Percentiles rank a stretch among this genome's conserved stretches.
Conservation (phyloP, 2,888 invertebrate species). For the Campoplex nolae region DNA sequence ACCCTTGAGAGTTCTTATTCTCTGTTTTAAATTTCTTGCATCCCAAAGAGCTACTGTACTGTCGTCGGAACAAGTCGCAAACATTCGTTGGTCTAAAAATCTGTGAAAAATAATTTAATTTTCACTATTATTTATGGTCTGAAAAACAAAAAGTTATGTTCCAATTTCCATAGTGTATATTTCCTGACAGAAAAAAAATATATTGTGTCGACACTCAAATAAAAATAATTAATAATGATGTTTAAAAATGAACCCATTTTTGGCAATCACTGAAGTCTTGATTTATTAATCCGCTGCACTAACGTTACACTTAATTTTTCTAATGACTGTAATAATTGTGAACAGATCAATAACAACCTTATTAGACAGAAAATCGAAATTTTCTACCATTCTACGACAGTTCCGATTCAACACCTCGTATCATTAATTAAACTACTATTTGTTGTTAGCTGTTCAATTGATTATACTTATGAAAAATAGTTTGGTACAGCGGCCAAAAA, state of each 20-base stretch:
- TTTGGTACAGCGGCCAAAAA: background rate
- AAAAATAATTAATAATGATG: background rate
- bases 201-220: background rate
- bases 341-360: too few species aligned
- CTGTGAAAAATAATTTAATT: slow-evolving; percentile 84
- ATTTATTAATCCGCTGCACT: too few species aligned
- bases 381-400: background rate
- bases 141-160: background rate
- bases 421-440: too few species aligned
- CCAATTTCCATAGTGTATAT: background rate
- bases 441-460: too few species aligned
- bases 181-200: background rate
- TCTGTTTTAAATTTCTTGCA: slow-evolving; percentile 92
- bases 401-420: background rate
- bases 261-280: too few species aligned
- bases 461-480: background rate
- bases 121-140: background rate
- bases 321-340: too few species aligned
- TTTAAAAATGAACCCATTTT: background rate
- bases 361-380: background rate
- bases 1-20: slow-evolving; percentile 91
- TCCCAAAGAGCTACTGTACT: slow-evolving; percentile 97
- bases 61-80: slow-evolving; percentile 98
- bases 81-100: slow-evolving; percentile 94
- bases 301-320: too few species aligned